phyloP scores from a whole-genome alignment of 2,113 vertebrate genomes.

The Steatornis caripensis region DNA sequence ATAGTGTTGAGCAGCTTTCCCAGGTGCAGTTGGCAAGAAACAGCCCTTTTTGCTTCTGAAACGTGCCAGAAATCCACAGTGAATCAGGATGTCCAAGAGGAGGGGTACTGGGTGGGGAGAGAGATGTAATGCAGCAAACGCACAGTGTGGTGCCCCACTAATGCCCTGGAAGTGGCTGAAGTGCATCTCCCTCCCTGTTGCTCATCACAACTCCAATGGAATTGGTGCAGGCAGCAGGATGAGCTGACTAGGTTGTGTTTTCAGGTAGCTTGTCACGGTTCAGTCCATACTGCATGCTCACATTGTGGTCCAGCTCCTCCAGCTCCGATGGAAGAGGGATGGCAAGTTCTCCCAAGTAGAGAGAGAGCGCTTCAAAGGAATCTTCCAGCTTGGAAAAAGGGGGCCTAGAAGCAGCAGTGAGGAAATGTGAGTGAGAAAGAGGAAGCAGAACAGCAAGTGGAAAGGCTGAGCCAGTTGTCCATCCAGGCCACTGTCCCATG shows the following conservation, averaged over 20 bases:
- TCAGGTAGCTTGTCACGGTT: conserved; percentile 67
- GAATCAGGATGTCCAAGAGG: conserved; percentile 3
- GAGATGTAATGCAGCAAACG: conserved; percentile 22
- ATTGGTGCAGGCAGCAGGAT: neutral
- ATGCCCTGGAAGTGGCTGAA: conserved; percentile 50
- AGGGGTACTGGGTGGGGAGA: conserved; percentile 10
- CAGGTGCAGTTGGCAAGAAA: conserved; percentile 63
- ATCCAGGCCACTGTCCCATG: neutral
- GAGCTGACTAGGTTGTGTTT: conserved; percentile 34
- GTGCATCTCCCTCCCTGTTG: neutral
- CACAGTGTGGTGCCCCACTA: neutral
- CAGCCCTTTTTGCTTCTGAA: conserved; percentile 33
- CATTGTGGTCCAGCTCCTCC: conserved; percentile 87
- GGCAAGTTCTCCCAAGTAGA: conserved; percentile 88
- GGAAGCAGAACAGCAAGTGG: neutral
- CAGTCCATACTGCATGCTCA: conserved; percentile 73
- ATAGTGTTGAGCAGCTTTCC: conserved; percentile 50
- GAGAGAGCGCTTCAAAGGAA: conserved; percentile 87
- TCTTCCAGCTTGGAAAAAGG: conserved; percentile 94
- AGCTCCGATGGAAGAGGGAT: conserved; percentile 92
- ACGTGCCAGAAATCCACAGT: conserved; percentile 52
- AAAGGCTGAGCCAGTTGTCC: neutral
- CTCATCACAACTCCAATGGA: neutral
- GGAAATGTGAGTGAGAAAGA: neutral
- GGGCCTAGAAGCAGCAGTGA: conserved; percentile 73